Evolutionary conservation across 1,140 invertebrate species (phyloP).

Genomic region (Brachionus paranguensis): DNA sequence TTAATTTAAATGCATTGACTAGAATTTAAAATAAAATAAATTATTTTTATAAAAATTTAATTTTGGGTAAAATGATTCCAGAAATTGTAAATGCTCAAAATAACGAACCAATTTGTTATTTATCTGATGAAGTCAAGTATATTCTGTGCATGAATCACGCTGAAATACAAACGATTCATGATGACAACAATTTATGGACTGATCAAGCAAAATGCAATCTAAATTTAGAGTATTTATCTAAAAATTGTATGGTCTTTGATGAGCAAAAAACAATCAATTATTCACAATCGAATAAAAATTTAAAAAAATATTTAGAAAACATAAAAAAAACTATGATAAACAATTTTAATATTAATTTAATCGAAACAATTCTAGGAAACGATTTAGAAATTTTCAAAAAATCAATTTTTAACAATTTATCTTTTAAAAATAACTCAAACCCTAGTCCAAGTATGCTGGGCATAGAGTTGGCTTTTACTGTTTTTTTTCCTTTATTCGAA

Average conservation of each 20-base stretch:
- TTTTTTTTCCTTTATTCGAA: background rate
- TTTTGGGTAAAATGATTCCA: background rate
- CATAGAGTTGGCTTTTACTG: background rate
- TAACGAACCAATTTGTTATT: background rate
- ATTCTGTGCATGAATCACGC: background rate
- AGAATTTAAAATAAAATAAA: too few relatives aligned
- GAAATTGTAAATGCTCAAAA: background rate
- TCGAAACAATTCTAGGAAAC: background rate
- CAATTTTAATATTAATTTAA: background rate
- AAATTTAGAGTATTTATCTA: background rate
- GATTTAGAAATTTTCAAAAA: background rate
- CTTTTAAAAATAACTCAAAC: background rate
- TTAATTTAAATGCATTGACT: too few relatives aligned
- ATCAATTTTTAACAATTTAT: background rate
- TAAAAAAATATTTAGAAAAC: background rate
- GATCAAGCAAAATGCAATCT: background rate
- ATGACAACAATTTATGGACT: background rate
- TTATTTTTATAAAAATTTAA: background rate
- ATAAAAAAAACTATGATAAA: background rate
- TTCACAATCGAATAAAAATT: background rate
- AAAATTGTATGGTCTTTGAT: background rate
- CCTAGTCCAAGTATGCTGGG: background rate
- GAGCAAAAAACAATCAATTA: background rate
- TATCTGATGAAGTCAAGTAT: background rate
- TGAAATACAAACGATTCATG: background rate